Conservation (phyloP, 2,888 invertebrate species). For the Nemapogon koenigi region DNA sequence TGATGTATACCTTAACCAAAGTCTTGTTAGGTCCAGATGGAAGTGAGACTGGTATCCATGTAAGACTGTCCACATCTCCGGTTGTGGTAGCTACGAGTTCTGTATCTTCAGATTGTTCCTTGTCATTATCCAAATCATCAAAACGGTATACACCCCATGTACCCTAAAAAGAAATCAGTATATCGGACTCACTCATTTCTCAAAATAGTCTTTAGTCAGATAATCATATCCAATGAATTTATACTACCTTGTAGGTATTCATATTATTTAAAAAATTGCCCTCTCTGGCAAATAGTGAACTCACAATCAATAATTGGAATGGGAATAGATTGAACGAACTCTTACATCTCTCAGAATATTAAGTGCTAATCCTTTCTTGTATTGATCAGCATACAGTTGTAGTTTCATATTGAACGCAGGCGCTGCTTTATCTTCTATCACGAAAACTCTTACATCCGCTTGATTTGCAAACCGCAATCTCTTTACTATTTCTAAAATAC, state of each 20-base stretch:
- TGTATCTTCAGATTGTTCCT: neutral
- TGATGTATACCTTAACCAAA: conserved; percentile 2
- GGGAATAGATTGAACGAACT: too few relatives aligned
- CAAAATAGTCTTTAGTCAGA: too few relatives aligned
- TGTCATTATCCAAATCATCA: neutral
- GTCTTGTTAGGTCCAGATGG: conserved; percentile 2
- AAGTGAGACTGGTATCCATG: neutral
- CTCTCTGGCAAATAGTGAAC: too few relatives aligned
- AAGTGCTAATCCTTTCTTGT: neutral
- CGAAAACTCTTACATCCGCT: neutral
- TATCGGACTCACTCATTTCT: too few relatives aligned
- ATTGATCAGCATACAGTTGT: neutral
- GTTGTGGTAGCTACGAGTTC: neutral
- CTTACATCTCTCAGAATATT: conserved; percentile 3
- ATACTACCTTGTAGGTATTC: too few relatives aligned
- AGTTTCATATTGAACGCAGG: neutral
- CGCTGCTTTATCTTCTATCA: neutral
- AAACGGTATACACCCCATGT: conserved; percentile 1
- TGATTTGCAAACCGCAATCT: neutral
- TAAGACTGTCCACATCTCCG: conserved; percentile 3
- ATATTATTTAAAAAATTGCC: too few relatives aligned
- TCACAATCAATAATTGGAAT: too few relatives aligned
- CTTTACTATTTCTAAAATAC: neutral
- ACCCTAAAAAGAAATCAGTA: conserved; percentile 5
- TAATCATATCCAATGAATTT: too few relatives aligned